These are phyloP conservation scores for Eurytoma adleriae DNA, from an alignment of 2,888 invertebrate species.

Conservation along the genomic window DNA sequence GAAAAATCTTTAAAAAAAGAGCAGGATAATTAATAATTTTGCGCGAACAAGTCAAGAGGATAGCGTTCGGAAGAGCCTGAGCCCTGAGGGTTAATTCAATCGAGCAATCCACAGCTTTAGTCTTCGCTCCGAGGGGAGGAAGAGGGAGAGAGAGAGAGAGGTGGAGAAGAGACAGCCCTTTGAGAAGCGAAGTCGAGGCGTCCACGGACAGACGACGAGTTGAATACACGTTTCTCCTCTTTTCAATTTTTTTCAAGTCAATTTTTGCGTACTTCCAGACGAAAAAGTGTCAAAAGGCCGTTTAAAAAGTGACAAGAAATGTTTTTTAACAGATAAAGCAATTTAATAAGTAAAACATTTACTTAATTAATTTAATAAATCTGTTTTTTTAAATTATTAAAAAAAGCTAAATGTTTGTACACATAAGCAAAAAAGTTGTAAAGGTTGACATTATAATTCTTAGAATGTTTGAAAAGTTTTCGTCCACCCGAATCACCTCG, in stretches of 20 bases:
- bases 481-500: background rate
- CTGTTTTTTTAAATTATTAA: too few relatives aligned
- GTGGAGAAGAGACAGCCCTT: conserved; percentile 21
- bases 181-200: conserved; percentile 30
- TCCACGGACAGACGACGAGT: conserved; percentile 36
- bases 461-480: background rate
- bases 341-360: too few relatives aligned
- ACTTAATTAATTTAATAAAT: too few relatives aligned
- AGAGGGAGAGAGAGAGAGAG: background rate
- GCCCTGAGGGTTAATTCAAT: conserved; percentile 37
- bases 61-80: background rate
- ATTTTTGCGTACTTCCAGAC: too few relatives aligned
- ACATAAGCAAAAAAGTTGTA: too few relatives aligned
- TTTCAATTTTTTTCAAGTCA: conserved; percentile 31
- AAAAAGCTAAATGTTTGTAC: too few relatives aligned
- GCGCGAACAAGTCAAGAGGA: conserved; percentile 8
- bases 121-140: too few relatives aligned
- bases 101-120: conserved; percentile 39
- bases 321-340: too few relatives aligned
- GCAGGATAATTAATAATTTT: conserved; percentile 47
- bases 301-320: too few relatives aligned
- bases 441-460: background rate
- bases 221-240: conserved; percentile 11
- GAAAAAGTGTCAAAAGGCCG: too few relatives aligned
- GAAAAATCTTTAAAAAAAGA: conserved; percentile 1